These are phyloP conservation scores for Pterocles gutturalis DNA, from an alignment of 2,113 vertebrate species.

Conservation along the genomic window DNA sequence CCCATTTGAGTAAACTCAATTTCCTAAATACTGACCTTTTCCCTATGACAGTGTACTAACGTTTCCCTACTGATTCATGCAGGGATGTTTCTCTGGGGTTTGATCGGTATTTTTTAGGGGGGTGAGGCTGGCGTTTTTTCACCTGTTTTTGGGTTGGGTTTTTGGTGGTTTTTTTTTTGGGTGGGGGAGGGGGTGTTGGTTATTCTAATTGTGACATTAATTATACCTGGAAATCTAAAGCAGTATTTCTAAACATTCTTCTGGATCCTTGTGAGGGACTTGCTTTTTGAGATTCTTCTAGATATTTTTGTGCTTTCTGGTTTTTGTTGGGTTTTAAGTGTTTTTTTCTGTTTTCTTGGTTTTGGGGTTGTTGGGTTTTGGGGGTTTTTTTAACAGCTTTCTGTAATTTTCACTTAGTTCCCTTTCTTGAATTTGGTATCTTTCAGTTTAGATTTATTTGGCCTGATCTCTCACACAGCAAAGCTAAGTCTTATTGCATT, in stretches of 20 bases:
- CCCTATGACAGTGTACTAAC: neutral
- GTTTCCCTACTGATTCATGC: neutral
- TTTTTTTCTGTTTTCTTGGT: neutral
- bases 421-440: neutral
- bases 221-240: neutral
- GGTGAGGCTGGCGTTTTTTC: no score
- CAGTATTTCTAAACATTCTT: neutral
- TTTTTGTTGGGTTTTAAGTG: neutral
- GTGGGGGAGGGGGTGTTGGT: neutral
- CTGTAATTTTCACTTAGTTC: neutral
- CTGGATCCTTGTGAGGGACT: neutral
- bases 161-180: neutral
- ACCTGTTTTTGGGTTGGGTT: neutral
- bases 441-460: neutral
- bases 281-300: neutral
- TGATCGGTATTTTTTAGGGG: neutral
- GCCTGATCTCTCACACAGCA: neutral
- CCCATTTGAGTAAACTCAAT: neutral
- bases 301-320: neutral
- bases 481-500: neutral
- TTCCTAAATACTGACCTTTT: neutral
- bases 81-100: neutral
- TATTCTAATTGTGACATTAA: neutral
- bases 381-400: rapidly evolving
- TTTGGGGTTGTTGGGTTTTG: neutral